phyloP scores from a whole-genome alignment of 2,113 vertebrate species.

The Camelus bactrianus region DNA sequence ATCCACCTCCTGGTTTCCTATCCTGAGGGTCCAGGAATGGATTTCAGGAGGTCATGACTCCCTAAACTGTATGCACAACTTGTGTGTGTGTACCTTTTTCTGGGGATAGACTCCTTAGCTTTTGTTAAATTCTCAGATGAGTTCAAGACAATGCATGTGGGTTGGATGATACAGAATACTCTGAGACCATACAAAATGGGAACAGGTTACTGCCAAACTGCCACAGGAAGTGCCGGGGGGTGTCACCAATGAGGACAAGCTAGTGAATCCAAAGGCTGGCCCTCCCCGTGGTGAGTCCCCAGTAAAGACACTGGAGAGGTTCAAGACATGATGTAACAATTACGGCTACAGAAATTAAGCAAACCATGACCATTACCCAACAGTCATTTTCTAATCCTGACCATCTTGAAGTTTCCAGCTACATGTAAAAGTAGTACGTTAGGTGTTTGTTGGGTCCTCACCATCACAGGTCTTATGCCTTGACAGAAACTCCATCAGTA shows the following conservation, averaged over 20 bases:
- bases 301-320: background rate
- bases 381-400: background rate
- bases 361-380: background rate
- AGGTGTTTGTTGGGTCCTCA: background rate
- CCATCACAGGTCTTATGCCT: background rate
- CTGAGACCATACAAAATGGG: background rate
- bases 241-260: background rate
- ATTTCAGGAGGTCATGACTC: background rate
- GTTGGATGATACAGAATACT: background rate
- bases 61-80: background rate
- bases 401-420: background rate
- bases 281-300: background rate
- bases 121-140: conserved; percentile 19
- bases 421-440: background rate
- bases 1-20: background rate
- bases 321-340: background rate
- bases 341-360: background rate
- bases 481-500: background rate
- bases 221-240: background rate
- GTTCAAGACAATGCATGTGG: background rate
- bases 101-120: background rate
- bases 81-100: background rate
- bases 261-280: no score
- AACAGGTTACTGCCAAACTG: background rate
- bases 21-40: background rate